Base-by-base conservation (phyloP, 1,140 invertebrate genomes). In the Drosophila kikkawai region DNA sequence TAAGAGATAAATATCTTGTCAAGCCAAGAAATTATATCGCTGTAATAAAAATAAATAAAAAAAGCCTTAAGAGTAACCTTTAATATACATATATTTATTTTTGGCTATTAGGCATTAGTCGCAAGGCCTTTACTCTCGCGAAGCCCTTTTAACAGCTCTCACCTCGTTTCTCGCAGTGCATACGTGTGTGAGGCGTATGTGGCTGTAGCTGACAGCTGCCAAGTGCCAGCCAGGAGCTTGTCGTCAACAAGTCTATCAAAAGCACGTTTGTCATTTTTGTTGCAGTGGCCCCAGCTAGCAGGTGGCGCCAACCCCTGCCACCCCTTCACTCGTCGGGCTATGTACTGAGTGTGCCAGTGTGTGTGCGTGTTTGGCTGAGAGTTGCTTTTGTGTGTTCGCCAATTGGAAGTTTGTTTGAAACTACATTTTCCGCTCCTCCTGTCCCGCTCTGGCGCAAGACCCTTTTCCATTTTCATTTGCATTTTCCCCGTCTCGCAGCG, bases 241-340 rank as follows among this genome's bases (percentile, higher is more conserved):
- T 90, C 85, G 85, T 90, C 85, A 90, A 90, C 85, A 90, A 90
- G 85, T 90, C 85, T 90, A 90, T 90, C 85, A 90, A 90, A 85
- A 90, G 85, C 82, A 90, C 85, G 85, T 90, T 90, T 90, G 85
- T 90, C 85, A 90, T 90, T 90, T 78, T 70, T 82, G 85, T 85
- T 90, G 85, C 85, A 90, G 44, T 81, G 51, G 50, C 48, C 51
- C 64, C 47, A 47, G 65, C 22, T 48, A 37, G 26, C 47, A 22
- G 44, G 32, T 45, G 36, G 48, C 34, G 45, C 41, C 66, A 26
- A 58, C 56, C 22, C 19, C 56, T 8, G 36, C 53, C 55, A 42
- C 63, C 29, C 37, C 19, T 26, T 32, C 50, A 51, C 47, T 48
- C 34, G 42, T 26, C 53, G 32, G 63, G 58, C 48, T 56, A 68